A percentile compares a stretch with the other conserved stretches of the same genome.
phyloP scores from a whole-genome alignment of 1,140 invertebrate genomes.

The Laupala kohalensis region DNA sequence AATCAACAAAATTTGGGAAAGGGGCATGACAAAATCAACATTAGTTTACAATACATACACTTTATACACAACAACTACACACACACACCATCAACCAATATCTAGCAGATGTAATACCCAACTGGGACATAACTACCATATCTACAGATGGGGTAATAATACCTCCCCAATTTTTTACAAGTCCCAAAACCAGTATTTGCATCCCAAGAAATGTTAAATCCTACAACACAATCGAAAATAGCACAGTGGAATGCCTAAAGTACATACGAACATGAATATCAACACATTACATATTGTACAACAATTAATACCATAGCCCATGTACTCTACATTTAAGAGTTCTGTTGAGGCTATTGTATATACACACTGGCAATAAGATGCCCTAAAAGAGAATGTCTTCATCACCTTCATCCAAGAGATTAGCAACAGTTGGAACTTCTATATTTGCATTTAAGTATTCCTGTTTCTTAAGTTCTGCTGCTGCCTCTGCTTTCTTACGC shows the following conservation, averaged over 20 bases:
- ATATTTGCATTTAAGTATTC: conserved; percentile 35
- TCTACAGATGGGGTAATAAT: not conserved
- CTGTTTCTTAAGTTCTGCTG: conserved; percentile 31
- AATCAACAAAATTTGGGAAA: too few relatives aligned
- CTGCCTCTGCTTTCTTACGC: conserved; percentile 35
- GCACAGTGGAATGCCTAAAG: not conserved
- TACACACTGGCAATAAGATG: not conserved
- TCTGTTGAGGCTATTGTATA: not conserved
- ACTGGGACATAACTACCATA: not conserved
- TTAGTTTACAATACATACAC: too few relatives aligned
- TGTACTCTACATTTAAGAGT: not conserved
- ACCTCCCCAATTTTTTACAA: not conserved
- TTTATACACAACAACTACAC: too few relatives aligned
- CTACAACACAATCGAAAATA: not conserved
- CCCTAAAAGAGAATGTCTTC: conserved; percentile 83
- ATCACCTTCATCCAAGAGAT: conserved; percentile 80
- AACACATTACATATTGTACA: not conserved
- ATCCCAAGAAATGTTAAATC: too few relatives aligned
- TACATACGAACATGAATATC: not conserved
- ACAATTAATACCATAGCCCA: not conserved
- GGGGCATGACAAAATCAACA: too few relatives aligned
- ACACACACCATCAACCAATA: not conserved
- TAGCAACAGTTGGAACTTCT: conserved; percentile 39
- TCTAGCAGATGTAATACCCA: not conserved
- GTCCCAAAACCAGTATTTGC: not conserved